These are phyloP conservation scores for Gastrophryne carolinensis DNA, from an alignment of 2,797 vertebrate genomes.

Conservation along the genomic window DNA sequence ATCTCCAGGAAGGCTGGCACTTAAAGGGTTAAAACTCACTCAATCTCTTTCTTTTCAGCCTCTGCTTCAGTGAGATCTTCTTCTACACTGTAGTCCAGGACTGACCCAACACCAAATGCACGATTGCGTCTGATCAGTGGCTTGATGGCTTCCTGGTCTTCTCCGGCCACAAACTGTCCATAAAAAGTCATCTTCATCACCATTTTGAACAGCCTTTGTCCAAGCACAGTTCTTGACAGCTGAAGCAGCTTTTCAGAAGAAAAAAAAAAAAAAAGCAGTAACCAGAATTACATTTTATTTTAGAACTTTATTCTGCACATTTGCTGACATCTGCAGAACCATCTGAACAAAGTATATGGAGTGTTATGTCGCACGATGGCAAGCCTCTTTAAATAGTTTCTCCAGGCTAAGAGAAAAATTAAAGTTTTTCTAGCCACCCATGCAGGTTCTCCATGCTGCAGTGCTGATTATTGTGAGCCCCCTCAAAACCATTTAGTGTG, in stretches of 20 bases:
- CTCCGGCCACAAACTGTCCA: conserved; percentile 92
- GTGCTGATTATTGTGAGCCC: too few relatives aligned
- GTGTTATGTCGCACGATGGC: too few relatives aligned
- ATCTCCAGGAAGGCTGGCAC: not conserved
- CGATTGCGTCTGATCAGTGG: conserved; percentile 81
- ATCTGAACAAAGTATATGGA: too few relatives aligned
- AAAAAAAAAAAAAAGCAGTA: not conserved
- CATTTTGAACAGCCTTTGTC: conserved; percentile 78
- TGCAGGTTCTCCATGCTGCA: too few relatives aligned
- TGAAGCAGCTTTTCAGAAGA: conserved; percentile 80
- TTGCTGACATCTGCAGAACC: too few relatives aligned
- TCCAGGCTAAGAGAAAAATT: too few relatives aligned
- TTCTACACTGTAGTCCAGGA: conserved; percentile 91
- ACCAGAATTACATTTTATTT: not conserved
- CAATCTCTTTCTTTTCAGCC: conserved; percentile 80
- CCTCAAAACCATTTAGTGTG: too few relatives aligned
- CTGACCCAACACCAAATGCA: conserved; percentile 86
- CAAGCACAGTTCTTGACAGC: conserved; percentile 76
- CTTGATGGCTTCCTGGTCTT: conserved; percentile 88
- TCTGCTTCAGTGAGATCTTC: conserved; percentile 83
- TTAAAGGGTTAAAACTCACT: conserved; percentile 65
- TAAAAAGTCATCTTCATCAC: conserved; percentile 97
- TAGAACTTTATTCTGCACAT: not conserved
- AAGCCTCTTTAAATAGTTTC: too few relatives aligned
- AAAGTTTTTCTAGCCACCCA: too few relatives aligned